Base-by-base conservation (phyloP, 2,888 invertebrate genomes). In the Cheilosia impressa region DNA sequence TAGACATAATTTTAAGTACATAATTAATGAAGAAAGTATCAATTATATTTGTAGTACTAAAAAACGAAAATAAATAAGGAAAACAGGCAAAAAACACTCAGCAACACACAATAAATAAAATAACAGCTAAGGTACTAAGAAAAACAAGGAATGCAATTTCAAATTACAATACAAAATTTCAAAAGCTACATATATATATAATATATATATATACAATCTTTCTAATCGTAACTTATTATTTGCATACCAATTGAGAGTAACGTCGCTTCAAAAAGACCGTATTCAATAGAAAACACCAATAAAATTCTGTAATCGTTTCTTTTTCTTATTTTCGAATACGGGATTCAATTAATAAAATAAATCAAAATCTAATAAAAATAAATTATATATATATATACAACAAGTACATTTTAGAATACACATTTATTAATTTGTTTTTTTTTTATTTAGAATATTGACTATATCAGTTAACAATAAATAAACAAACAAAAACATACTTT, bases 1-100 rank as follows among this genome's bases (percentile, higher is more conserved):
- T 81, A 85, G 68, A 81, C 66, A 77, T 85, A 81, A 85, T 85
- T 76, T 75, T 85, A 76, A 85, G 80, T 76, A 63, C 71, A 81
- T 75, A 76, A 60, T 77, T 55, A 79, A 76, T 53, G 57, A 69
- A 68, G 31, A 58, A 84, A 65, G 58, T 83, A 78, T 78, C 73
- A 79, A 79, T 84, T 85, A 85, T 80, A 80, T 80, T 85, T 80
- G 75, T 85, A 85, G 80, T 72, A 63, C 63, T 66, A 76, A 53
- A 58, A 58, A 53, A 27, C 41, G 55, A 72, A 87, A 76, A 65
- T 55, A 76, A 72, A 62, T 19, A 77, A 87, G 62, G 45, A 81
- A 84, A 68, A 77, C 57, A 63, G 62, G 19, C 66, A 73, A 60
- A 66, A 65, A 45, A 19, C 24, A 66, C 50, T 34, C 68, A 71